These are phyloP conservation scores for Scaptomyza montana DNA, from an alignment of 1,140 invertebrate genomes.

Conservation along the genomic window DNA sequence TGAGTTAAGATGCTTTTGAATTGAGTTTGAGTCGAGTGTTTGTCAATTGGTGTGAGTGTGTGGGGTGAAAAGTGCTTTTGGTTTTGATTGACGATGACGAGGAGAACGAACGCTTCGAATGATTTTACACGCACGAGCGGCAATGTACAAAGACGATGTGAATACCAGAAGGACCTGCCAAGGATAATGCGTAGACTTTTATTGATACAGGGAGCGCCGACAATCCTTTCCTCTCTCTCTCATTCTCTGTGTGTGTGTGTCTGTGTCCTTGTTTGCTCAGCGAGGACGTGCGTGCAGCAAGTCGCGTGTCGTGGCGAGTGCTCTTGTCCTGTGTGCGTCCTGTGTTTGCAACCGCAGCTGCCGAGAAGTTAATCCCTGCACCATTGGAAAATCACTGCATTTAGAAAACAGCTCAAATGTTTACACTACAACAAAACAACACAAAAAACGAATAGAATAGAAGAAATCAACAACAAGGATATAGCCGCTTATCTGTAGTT, in stretches of 20 bases:
- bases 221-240: conserved; percentile 58
- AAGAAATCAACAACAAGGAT: conserved; percentile 34
- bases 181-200: conserved; percentile 74
- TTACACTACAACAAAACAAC: conserved; percentile 44
- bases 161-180: conserved; percentile 39
- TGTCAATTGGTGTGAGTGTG: conserved; percentile 29
- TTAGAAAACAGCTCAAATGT: conserved; percentile 48
- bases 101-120: conserved; percentile 67
- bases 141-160: conserved; percentile 41
- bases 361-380: conserved; percentile 75
- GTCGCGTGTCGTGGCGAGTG: conserved; percentile 61
- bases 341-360: conserved; percentile 50
- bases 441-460: conserved; percentile 17
- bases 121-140: conserved; percentile 79
- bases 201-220: conserved; percentile 60
- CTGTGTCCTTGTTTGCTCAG: conserved; percentile 58
- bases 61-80: conserved; percentile 57
- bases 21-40: conserved; percentile 38
- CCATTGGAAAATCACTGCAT: conserved; percentile 59
- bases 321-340: background rate
- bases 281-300: conserved; percentile 62
- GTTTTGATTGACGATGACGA: conserved; percentile 62
- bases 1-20: conserved; percentile 60
- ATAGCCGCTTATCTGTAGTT: conserved; percentile 58
- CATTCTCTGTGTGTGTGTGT: conserved; percentile 15